Conservation (phyloP, 2,888 invertebrate genomes). For the Agrotis segetum region DNA sequence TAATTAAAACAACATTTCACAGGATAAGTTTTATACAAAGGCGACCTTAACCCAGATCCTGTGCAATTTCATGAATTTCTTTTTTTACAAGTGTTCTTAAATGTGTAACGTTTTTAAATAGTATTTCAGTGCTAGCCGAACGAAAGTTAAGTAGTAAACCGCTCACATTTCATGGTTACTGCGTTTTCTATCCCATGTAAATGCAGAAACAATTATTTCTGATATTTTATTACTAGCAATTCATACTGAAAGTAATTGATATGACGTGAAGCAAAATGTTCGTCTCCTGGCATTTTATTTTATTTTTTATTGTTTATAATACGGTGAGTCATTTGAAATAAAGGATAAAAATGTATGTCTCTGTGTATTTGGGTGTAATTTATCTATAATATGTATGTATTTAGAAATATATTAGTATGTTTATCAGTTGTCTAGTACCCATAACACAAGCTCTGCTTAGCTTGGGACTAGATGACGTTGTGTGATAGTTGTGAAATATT, state of each 20-base stretch:
- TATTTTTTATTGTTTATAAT: conserved; percentile 48
- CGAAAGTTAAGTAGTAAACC: conserved; percentile 55
- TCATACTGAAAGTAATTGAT: conserved; percentile 24
- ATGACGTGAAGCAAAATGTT: conserved; percentile 60
- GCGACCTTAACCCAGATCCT: too few relatives aligned
- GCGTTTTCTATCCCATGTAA: conserved; percentile 72
- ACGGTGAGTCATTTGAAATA: conserved; percentile 58
- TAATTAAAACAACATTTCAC: too few relatives aligned
- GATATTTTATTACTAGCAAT: conserved; percentile 48
- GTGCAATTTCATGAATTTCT: too few relatives aligned
- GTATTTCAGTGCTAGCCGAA: conserved; percentile 6
- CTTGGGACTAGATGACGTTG: too few relatives aligned
- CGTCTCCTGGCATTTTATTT: conserved; percentile 43
- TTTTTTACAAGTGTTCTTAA: too few relatives aligned
- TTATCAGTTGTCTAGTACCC: too few relatives aligned
- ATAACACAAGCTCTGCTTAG: too few relatives aligned
- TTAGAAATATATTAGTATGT: too few relatives aligned
- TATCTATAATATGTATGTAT: too few relatives aligned
- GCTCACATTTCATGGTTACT: conserved; percentile 75
- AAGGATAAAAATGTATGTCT: not conserved
- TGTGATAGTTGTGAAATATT: too few relatives aligned
- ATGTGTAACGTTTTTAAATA: not conserved
- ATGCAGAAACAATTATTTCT: conserved; percentile 70
- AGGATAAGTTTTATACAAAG: too few relatives aligned
- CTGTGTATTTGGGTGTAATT: too few relatives aligned